Base-by-base conservation (phyloP, 2,113 vertebrate genomes). In the Erinaceus europaeus region DNA sequence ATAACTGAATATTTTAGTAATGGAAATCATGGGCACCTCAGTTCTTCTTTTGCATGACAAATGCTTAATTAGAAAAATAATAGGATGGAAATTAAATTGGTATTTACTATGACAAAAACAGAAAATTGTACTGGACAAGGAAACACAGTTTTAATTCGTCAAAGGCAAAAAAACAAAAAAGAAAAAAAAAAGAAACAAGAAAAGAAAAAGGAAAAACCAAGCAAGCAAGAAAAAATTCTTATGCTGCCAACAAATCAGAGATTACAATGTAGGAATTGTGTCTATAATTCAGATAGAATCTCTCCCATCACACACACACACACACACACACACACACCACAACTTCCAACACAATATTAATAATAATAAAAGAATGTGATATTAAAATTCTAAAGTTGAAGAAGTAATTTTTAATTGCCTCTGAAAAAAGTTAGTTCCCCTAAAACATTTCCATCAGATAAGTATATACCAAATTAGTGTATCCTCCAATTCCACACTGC, bases 41-140 rank as follows among this genome's bases (percentile, higher is more conserved):
- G 95, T 96, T 97, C 95, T 97, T 67, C 93, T 96, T 96, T 96
- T 97, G 96, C 96, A 96, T 96, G 96, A 97, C 96, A 97, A 97
- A 96, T 96, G 83, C 95, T 96, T 97, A 96, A 97, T 97, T 97
- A 97, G 95, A 96, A 97, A 97, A 97, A 96, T 97, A 97, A 97
- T 96, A 94, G 93, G 94, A 96, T 96, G 95, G 95, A 97, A 97
- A 97, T 97, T 91, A 95, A 98, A 97, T 96, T 97, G 95, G 81
- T 97, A 93, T 97, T 97, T 97, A 96, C 94, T 96, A 90, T 95
- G 94, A 90, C 93, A 96, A 83, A 90, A 84, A 92, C 79, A 50
- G 67, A 86, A 53, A 75, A 57, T 91, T 91, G 34, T 95, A 86
- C 93, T 89, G 76, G 86, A 95, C 79, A 94, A 95, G 76, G 87